Evolutionary conservation across 2,888 invertebrate genomes (phyloP).

Genomic region (Prionchulus punctatus): DNA sequence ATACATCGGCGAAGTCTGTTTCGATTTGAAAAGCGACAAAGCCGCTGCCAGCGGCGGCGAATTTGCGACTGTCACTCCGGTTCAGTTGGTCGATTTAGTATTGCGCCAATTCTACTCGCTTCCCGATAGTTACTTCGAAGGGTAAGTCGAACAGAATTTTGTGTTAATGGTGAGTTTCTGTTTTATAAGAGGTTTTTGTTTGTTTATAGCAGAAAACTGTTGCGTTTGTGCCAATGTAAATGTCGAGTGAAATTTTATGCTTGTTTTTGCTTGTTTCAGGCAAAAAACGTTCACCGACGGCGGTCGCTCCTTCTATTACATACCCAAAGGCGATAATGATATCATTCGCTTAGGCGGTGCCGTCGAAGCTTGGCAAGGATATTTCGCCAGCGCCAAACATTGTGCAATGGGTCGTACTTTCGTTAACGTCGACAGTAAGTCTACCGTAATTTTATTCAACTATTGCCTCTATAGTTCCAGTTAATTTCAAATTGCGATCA

Average conservation of each 20-base stretch:
- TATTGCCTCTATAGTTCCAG: background rate
- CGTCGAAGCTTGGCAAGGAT: slow-evolving; percentile 27
- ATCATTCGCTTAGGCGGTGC: slow-evolving; percentile 19
- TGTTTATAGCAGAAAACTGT: background rate
- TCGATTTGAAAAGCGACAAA: background rate
- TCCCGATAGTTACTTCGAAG: background rate
- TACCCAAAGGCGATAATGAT: background rate
- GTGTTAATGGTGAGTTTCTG: background rate
- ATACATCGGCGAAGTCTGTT: background rate
- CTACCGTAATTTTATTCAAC: background rate
- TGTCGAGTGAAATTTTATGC: background rate
- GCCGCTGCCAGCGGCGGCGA: background rate
- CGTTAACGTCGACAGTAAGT: slow-evolving; percentile 22
- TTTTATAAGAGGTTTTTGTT: background rate
- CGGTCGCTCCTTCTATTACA: background rate
- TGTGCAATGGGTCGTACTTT: slow-evolving; percentile 19
- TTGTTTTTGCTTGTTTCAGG: background rate
- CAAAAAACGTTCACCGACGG: background rate
- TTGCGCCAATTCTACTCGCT: background rate
- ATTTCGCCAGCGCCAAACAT: slow-evolving; percentile 24
- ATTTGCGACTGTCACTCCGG: background rate
- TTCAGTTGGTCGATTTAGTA: background rate
- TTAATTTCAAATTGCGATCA: background rate
- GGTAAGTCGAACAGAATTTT: background rate
- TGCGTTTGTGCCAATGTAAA: background rate